Conservation (phyloP, 2,797 vertebrate species). For the Natrix natrix region DNA sequence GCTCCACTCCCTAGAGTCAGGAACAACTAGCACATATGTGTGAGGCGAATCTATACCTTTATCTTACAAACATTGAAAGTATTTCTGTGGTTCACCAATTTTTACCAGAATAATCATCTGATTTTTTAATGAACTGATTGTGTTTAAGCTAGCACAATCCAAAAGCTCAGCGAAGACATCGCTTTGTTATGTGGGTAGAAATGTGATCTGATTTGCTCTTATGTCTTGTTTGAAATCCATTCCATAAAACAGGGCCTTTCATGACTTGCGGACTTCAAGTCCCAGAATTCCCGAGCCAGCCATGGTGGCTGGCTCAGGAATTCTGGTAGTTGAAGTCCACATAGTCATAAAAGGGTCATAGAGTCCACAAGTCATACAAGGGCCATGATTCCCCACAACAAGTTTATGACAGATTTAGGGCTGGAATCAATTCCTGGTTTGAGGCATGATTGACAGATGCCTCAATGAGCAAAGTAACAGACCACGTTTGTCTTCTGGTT, state of each 20-base stretch:
- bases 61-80: not conserved
- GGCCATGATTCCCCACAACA: not conserved
- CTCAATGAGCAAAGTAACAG: slow-evolving; percentile 22
- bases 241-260: not conserved
- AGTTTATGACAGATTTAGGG: not conserved
- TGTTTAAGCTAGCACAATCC: not conserved
- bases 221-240: not conserved
- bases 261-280: not conserved
- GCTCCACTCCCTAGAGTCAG: too few species aligned
- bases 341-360: not conserved
- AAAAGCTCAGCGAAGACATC: not conserved
- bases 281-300: not conserved
- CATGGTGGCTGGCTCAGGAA: not conserved
- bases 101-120: not conserved
- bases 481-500: slow-evolving; percentile 41
- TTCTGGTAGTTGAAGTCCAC: not conserved
- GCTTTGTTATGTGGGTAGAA: not conserved
- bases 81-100: not conserved
- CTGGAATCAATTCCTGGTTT: not conserved
- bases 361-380: not conserved
- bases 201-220: not conserved
- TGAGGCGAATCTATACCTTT: too few species aligned
- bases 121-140: not conserved
- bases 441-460: not conserved
- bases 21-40: too few species aligned